These are phyloP conservation scores for Incurvaria masculella DNA, from an alignment of 2,888 invertebrate genomes.

Conservation along the genomic window DNA sequence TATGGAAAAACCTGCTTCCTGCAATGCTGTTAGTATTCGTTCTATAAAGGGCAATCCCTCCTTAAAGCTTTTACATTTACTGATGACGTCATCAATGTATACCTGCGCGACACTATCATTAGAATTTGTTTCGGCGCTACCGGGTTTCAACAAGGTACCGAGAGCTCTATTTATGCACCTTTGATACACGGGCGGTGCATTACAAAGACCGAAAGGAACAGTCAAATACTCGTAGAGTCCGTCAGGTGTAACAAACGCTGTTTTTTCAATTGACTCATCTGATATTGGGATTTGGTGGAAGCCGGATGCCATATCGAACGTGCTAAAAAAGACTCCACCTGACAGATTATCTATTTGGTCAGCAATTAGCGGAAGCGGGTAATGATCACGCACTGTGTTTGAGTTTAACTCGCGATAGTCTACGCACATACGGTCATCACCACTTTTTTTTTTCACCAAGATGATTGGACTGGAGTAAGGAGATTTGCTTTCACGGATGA, in stretches of 20 bases:
- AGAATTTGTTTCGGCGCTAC: too few species aligned
- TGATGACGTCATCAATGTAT: too few species aligned
- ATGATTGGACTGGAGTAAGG: slow-evolving; percentile 22
- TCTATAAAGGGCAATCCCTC: too few species aligned
- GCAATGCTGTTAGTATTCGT: too few species aligned
- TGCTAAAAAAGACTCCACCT: slow-evolving; percentile 5
- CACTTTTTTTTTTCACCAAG: slow-evolving; percentile 21
- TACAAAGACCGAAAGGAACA: slow-evolving; percentile 11
- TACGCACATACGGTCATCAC: slow-evolving; percentile 19
- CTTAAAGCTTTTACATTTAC: too few species aligned
- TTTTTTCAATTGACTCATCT: slow-evolving; percentile 8
- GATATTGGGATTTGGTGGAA: slow-evolving; percentile 10
- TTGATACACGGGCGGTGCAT: slow-evolving; percentile 13
- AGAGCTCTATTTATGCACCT: too few species aligned
- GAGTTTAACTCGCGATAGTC: slow-evolving; percentile 22
- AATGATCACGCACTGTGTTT: slow-evolving; percentile 17
- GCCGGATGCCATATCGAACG: slow-evolving; percentile 8
- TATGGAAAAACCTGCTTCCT: too few species aligned
- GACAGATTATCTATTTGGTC: slow-evolving; percentile 13
- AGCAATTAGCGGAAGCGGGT: slow-evolving; percentile 13
- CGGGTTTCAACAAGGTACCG: too few species aligned
- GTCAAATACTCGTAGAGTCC: slow-evolving; percentile 9
- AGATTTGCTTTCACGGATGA: slow-evolving; percentile 21
- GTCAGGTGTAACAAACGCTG: slow-evolving; percentile 10
- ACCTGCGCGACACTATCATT: too few species aligned